These are phyloP conservation scores for Sinocyclocheilus anophthalmus DNA, from an alignment of 2,113 vertebrate species.

Conservation along the genomic window DNA sequence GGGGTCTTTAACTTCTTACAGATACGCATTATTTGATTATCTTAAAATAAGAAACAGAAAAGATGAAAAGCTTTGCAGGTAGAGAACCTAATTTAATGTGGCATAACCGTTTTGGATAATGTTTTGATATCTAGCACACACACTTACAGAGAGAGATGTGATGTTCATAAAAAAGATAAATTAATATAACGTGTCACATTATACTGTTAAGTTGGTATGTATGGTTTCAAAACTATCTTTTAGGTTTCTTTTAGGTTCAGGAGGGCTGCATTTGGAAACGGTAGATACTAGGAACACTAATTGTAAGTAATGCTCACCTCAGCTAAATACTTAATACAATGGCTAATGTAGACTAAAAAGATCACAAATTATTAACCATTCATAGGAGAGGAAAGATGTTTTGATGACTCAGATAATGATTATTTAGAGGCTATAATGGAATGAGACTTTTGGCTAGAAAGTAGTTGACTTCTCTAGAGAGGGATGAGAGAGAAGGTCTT, in stretches of 20 bases:
- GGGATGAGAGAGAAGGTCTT: background rate
- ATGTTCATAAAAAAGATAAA: background rate
- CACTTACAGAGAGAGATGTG: background rate
- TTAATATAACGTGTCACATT: background rate
- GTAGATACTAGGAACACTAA: background rate
- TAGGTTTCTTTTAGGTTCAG: background rate
- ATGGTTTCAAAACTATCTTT: background rate
- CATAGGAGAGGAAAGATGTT: background rate
- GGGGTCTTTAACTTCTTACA: background rate
- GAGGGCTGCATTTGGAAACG: background rate
- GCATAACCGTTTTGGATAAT: background rate
- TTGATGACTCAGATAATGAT: slow-evolving; percentile 23
- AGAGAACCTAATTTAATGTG: background rate
- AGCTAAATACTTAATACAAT: slow-evolving; percentile 5
- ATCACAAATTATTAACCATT: slow-evolving; percentile 3
- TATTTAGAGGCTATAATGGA: slow-evolving; percentile 15
- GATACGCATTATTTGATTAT: background rate
- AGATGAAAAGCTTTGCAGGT: background rate
- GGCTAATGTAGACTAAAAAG: slow-evolving; percentile 4
- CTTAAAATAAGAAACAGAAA: background rate
- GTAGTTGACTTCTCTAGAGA: slow-evolving; percentile 8
- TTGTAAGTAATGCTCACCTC: slow-evolving; percentile 22
- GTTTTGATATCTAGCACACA: background rate
- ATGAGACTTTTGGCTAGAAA: slow-evolving; percentile 10
- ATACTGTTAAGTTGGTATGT: background rate